Evolutionary conservation across 2,113 vertebrate genomes (phyloP), one percentile per base, ranked within the genome.

Genomic region (Chaetura pelagica): DNA sequence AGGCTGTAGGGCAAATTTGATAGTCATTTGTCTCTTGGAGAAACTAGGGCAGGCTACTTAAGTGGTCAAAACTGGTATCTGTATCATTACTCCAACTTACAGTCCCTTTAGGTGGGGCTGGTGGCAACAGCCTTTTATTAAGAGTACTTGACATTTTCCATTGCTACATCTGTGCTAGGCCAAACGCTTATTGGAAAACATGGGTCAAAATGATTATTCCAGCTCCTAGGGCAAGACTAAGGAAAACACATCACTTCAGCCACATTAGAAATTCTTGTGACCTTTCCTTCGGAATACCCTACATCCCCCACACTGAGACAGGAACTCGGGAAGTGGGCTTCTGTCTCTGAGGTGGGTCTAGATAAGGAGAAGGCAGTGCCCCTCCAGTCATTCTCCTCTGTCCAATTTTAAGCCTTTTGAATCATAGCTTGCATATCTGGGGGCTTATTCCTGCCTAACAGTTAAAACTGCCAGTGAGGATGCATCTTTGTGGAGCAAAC

Each of bases 141-240:
- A 75, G 89, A 46, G n/a, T 27, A 40, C 30, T 63, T 77, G 38
- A 49, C 46, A 29, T 74, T 78, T 95, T 87, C 68, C 62, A 27
- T 78, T 67, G 64, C 63, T 67, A 86, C 42, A 55, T 79, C 40
- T 12, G 2, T 49, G 15, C 22, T 51, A 72, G 66, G 71, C 32
- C 58, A 76, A 90, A 67, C 21, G 23, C 68, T 93, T 87, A 24
- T 83, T 92, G 75, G 85, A 64, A 92, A 90, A 64, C 58, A 88
- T 91, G 73, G 79, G 71, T 73, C 75, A 49, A 79, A 95, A 72
- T 29, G 62, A 21, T 81, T 86, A 48, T 27, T 35, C 0, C 5
- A 71, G 40, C 34, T 66, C 48, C 77, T 78, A 72, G 40, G 44
- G 35, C 42, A 82, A 59, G 66, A 92, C 35, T 64, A 78, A 52